Evolutionary conservation across 2,888 invertebrate genomes (phyloP), one percentile per base, ranked within the genome.

Genomic region (Reticulitermes lucifugus): DNA sequence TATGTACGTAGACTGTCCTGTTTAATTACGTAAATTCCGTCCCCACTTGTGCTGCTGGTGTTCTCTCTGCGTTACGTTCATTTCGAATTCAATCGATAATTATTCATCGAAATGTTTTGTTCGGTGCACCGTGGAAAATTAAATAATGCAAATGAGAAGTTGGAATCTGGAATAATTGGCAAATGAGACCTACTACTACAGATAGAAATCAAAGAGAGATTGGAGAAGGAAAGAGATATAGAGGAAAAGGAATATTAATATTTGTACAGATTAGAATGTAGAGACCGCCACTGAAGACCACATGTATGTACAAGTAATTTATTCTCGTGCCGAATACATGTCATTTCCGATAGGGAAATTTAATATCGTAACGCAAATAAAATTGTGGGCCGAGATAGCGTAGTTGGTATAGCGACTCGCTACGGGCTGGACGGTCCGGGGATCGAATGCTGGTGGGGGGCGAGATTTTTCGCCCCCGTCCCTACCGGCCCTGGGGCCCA

Each of bases 91-190:
- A 81, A 81, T 81, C 81, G 81, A 81, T 81, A 81, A 70, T 70
- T 81, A 81, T 70, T 81, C 81, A 43, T 46, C 41, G 43, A 35
- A 65, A 35, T 21, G 65, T 70, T 81, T 81, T 81, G 81, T 81
- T 81, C 81, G 70, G 41, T 70, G 25, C 81, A 77, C 81, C 81
- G 81, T 81, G 46, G 65, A 81, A 81, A 70, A 81, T 81, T 81
- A 81, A 81, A 81, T 81, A 81, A 81, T 81, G 81, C 35, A 81
- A 81, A 81, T 81, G 65, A 81, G 81, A 70, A 81, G 65, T 51
- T 10, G 77, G 51, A 51, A 46, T 77, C 51, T 77, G 77, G 77
- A 77, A 46, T 77, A 46, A 77, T 77, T 77, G 77, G 77, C 22
- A 46, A 77, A 77, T 77, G 77, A 77, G 51, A 77, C n/a, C 22